Evolutionary conservation across 2,113 vertebrate species (phyloP).

Genomic region (Hippocampus guttulatus): DNA sequence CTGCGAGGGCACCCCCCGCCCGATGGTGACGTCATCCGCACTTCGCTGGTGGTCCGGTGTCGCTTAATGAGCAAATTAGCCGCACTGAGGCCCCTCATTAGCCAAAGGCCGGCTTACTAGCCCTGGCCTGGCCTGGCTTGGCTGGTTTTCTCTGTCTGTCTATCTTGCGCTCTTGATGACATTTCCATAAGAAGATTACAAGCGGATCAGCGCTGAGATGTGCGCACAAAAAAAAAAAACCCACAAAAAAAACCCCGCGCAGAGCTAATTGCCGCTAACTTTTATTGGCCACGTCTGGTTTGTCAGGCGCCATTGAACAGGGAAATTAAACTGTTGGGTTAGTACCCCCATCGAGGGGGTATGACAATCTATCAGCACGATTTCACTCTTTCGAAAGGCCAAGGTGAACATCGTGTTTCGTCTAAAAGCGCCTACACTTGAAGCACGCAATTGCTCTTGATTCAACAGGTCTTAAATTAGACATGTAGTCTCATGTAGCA

Average conservation of each 20-base stretch:
- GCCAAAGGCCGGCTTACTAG: constrained; percentile 52
- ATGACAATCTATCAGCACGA: not conserved
- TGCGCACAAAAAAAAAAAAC: constrained; percentile 66
- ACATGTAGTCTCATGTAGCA: too few species aligned
- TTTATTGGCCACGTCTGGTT: constrained; percentile 60
- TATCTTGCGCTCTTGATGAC: constrained; percentile 40
- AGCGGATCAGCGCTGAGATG: constrained; percentile 77
- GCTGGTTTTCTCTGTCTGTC: constrained; percentile 17
- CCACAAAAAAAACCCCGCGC: constrained; percentile 27
- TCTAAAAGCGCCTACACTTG: too few species aligned
- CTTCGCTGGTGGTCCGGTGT: constrained; percentile 78
- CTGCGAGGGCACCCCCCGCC: too few species aligned
- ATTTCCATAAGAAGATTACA: constrained; percentile 81
- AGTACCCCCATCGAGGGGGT: not conserved
- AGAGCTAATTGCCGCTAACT: constrained; percentile 77
- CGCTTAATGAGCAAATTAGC: constrained; percentile 81
- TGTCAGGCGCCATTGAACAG: constrained; percentile 65
- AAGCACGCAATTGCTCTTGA: not conserved
- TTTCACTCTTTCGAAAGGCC: not conserved
- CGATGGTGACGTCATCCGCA: not conserved
- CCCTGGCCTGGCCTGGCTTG: constrained; percentile 10
- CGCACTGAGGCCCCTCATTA: constrained; percentile 76
- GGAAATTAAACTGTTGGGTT: constrained; percentile 48
- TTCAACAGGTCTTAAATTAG: not conserved
- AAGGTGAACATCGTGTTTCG: too few species aligned